Conservation (phyloP, 2,113 vertebrate genomes). For the Gorsachius goisagi region DNA sequence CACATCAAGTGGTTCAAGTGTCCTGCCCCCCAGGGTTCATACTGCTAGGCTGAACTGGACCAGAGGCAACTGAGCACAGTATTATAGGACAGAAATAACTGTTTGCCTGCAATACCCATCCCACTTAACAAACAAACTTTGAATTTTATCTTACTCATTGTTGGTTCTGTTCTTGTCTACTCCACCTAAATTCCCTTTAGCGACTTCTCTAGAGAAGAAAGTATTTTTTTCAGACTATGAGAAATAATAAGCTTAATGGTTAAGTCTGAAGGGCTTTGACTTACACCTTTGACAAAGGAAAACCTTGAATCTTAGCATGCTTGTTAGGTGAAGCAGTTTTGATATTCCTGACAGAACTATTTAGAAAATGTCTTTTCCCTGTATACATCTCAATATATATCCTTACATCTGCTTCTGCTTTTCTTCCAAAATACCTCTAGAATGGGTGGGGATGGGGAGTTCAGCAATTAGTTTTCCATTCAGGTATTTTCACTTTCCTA, state of each 20-base stretch:
- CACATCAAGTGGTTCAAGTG: background rate
- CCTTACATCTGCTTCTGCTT: background rate
- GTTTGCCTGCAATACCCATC: background rate
- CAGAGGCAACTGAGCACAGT: background rate
- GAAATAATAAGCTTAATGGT: background rate
- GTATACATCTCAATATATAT: background rate
- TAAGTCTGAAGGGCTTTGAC: background rate
- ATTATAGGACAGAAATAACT: background rate
- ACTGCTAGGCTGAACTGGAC: background rate
- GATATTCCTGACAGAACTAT: background rate
- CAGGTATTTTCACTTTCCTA: background rate
- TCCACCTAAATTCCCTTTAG: background rate
- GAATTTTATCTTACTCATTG: background rate
- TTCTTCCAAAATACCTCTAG: background rate
- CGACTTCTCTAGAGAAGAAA: background rate
- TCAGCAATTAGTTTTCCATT: background rate
- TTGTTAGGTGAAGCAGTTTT: background rate
- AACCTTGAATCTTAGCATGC: background rate
- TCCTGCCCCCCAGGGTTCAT: background rate
- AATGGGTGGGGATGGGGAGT: background rate
- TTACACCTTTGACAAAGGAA: background rate
- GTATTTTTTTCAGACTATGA: background rate
- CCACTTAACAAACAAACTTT: background rate
- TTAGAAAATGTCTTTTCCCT: background rate
- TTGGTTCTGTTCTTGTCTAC: background rate